phyloP scores from a whole-genome alignment of 2,888 invertebrate species.

The Perizoma flavofasciatum region DNA sequence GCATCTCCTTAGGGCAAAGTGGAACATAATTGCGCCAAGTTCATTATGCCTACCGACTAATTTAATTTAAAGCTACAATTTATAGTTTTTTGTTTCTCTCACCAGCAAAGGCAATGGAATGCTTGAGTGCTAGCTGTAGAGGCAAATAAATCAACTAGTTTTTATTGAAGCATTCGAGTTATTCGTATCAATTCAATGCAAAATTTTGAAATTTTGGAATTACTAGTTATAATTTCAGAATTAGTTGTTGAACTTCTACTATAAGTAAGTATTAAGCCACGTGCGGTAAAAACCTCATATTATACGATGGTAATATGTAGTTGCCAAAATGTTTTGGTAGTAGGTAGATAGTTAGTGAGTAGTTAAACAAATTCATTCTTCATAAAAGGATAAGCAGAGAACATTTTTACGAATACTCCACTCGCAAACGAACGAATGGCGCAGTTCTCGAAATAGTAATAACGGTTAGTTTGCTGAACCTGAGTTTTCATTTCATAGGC shows the following conservation, averaged over 20 bases:
- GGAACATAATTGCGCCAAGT: slow-evolving; percentile 26
- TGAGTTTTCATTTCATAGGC: slow-evolving; percentile 41
- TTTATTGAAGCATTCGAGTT: slow-evolving; percentile 2
- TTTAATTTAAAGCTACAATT: slow-evolving; percentile 23
- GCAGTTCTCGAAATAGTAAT: slow-evolving; percentile 40
- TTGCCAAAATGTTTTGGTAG: no score
- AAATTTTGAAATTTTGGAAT: neutral
- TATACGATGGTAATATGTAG: no score
- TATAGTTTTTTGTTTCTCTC: slow-evolving; percentile 20
- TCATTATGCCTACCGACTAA: slow-evolving; percentile 25
- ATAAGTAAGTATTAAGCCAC: no score
- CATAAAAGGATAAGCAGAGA: neutral
- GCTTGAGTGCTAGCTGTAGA: slow-evolving; percentile 17
- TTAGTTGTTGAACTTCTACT: no score
- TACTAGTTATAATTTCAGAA: no score
- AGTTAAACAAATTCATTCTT: neutral
- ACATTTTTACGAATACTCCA: neutral
- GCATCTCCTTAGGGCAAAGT: slow-evolving; percentile 21
- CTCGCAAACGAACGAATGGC: slow-evolving; percentile 19
- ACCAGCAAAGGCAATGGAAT: slow-evolving; percentile 22
- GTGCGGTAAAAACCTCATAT: no score
- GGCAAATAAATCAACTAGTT: slow-evolving; percentile 13
- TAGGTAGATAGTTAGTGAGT: no score
- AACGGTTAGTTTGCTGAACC: slow-evolving; percentile 40
- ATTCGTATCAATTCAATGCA: slow-evolving; percentile 1